Percentiles rank a stretch among this genome's conserved stretches.
These are phyloP conservation scores for Tetragnatha versicolor DNA, from an alignment of 1,140 invertebrate genomes.

Conservation along the genomic window DNA sequence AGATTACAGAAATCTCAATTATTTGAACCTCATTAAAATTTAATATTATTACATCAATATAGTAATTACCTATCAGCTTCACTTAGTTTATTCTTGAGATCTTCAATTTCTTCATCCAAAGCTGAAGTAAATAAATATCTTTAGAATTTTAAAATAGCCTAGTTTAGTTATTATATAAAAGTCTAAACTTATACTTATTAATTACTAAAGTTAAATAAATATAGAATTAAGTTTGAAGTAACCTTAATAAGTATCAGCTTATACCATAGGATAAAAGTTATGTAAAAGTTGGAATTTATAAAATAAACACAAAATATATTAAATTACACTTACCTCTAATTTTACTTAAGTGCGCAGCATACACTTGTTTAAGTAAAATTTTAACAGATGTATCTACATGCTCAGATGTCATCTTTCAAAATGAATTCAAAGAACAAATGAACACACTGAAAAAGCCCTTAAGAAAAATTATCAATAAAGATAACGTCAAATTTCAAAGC, in stretches of 20 bases:
- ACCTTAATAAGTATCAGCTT: too few relatives aligned
- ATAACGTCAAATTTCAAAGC: too few relatives aligned
- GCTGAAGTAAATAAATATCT: background rate
- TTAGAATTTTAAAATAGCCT: too few relatives aligned
- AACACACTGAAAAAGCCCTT: too few relatives aligned
- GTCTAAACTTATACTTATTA: too few relatives aligned
- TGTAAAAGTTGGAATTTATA: background rate
- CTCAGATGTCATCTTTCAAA: background rate
- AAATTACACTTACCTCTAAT: slow-evolving; percentile 9
- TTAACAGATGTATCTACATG: slow-evolving; percentile 3
- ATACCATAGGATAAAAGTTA: too few relatives aligned
- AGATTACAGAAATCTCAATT: too few relatives aligned
- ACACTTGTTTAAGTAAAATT: slow-evolving; percentile 35
- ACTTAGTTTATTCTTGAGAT: background rate
- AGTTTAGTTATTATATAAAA: background rate
- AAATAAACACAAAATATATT: background rate
- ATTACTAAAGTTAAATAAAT: too few relatives aligned
- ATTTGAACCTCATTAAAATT: too few relatives aligned
- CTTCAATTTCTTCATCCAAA: slow-evolving; percentile 2
- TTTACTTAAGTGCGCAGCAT: slow-evolving; percentile 19
- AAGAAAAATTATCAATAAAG: too few relatives aligned
- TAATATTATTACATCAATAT: background rate
- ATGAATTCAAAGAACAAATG: too few relatives aligned
- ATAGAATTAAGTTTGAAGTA: too few relatives aligned
- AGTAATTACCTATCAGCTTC: background rate